Evolutionary conservation across 2,113 vertebrate genomes (phyloP).

Genomic region (Onychostruthus taczanowskii): DNA sequence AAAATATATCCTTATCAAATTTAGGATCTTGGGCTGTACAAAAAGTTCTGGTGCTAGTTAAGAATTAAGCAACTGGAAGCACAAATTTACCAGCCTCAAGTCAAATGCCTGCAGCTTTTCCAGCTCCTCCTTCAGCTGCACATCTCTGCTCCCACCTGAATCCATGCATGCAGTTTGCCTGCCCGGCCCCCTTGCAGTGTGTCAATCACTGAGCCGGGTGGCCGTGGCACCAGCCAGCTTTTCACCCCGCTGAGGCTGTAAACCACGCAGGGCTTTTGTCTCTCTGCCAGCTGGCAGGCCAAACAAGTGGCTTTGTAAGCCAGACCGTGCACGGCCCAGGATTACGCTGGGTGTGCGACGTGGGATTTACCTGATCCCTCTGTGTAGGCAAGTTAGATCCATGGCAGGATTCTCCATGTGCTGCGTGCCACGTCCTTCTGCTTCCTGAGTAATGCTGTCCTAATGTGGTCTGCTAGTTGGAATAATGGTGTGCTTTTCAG

Average conservation of each 20-base stretch:
- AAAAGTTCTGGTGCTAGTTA: not conserved
- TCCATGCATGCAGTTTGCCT: not conserved
- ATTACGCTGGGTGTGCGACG: not conserved
- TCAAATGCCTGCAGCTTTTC: not conserved
- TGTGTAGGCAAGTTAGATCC: not conserved
- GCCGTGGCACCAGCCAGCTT: not conserved
- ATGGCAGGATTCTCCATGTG: not conserved
- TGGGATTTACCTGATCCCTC: not conserved
- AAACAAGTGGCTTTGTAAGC: not conserved
- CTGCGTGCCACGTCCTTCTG: not conserved
- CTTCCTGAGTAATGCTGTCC: not conserved
- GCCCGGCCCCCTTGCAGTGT: not conserved
- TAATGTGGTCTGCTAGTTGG: not conserved
- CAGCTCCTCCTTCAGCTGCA: not conserved
- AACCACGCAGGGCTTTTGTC: not conserved
- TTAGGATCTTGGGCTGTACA: not conserved
- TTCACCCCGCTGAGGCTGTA: not conserved
- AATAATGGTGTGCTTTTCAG: not conserved
- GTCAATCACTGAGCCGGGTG: not conserved
- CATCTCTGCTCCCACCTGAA: not conserved
- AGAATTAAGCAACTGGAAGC: not conserved
- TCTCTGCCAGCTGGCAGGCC: constrained; percentile 21
- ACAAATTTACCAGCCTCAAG: not conserved
- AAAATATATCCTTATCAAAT: not conserved
- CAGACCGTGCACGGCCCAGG: not conserved